These are phyloP conservation scores for Hemiprocne comata DNA, from an alignment of 2,113 vertebrate genomes.

Conservation along the genomic window DNA sequence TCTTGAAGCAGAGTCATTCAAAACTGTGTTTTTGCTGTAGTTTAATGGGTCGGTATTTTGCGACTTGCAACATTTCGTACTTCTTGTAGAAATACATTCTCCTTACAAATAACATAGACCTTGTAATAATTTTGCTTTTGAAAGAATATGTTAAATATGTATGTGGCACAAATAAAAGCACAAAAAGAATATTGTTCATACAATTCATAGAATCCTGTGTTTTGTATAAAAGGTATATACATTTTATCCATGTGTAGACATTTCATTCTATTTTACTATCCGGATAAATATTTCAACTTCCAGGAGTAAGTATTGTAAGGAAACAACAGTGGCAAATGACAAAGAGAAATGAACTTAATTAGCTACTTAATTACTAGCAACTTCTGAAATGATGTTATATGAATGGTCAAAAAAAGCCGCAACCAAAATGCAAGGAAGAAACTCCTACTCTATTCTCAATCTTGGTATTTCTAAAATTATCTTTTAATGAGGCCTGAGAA, in stretches of 20 bases:
- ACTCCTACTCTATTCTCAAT: neutral
- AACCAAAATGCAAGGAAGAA: neutral
- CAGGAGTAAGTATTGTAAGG: neutral
- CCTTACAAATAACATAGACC: neutral
- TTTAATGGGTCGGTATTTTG: neutral
- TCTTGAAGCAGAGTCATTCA: neutral
- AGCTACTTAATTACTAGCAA: neutral
- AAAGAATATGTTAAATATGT: neutral
- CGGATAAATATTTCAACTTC: neutral
- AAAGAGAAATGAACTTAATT: neutral
- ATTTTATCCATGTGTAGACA: neutral
- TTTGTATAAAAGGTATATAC: neutral
- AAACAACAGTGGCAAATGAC: neutral
- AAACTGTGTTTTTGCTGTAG: neutral
- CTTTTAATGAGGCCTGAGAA: neutral
- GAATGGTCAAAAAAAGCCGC: neutral
- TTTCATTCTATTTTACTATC: neutral
- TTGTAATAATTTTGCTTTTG: neutral
- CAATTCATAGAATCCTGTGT: neutral
- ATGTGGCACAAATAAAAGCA: neutral
- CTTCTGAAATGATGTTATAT: neutral
- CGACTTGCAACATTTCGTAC: neutral
- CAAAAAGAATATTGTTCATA: neutral
- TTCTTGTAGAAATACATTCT: neutral
- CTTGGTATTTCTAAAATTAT: neutral